phyloP scores from a whole-genome alignment of 2,888 invertebrate genomes.

The Mongoloraphidia duomilia region DNA sequence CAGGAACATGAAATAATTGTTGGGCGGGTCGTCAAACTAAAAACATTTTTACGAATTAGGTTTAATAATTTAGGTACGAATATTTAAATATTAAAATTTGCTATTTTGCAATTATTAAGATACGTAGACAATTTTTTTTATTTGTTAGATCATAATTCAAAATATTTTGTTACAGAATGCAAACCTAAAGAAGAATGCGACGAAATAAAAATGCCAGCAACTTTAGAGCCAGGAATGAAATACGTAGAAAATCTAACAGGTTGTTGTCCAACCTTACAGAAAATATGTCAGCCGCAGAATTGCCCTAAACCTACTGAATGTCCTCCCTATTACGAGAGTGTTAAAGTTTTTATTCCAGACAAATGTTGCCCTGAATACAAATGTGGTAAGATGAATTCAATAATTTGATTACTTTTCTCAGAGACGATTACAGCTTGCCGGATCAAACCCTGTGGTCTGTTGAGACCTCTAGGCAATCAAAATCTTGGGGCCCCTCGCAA shows the following conservation, averaged over 20 bases:
- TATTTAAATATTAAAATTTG: no score
- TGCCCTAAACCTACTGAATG: constrained; percentile 49
- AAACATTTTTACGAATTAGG: no score
- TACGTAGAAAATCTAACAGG: constrained; percentile 42
- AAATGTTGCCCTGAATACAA: constrained; percentile 51
- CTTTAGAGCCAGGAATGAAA: constrained; percentile 46
- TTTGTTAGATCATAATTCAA: neutral
- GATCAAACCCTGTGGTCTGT: no score
- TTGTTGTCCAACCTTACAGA: constrained; percentile 51
- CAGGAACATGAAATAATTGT: no score
- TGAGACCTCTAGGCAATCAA: no score
- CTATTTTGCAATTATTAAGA: no score
- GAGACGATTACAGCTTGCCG: no score
- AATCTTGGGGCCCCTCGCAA: no score
- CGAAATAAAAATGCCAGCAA: constrained; percentile 27
- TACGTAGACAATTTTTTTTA: no score
- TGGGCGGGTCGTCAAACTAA: no score
- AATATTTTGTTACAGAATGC: constrained; percentile 40
- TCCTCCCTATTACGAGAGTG: constrained; percentile 39
- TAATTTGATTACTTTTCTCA: no score
- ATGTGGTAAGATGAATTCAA: constrained; percentile 39
- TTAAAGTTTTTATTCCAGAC: constrained; percentile 18
- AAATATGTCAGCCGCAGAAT: constrained; percentile 42
- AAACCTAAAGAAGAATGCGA: constrained; percentile 57
- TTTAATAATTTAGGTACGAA: neutral